Evolutionary conservation across 2,888 invertebrate genomes (phyloP), one percentile per base, ranked within the genome.

Genomic region (Xiphydria camelus): DNA sequence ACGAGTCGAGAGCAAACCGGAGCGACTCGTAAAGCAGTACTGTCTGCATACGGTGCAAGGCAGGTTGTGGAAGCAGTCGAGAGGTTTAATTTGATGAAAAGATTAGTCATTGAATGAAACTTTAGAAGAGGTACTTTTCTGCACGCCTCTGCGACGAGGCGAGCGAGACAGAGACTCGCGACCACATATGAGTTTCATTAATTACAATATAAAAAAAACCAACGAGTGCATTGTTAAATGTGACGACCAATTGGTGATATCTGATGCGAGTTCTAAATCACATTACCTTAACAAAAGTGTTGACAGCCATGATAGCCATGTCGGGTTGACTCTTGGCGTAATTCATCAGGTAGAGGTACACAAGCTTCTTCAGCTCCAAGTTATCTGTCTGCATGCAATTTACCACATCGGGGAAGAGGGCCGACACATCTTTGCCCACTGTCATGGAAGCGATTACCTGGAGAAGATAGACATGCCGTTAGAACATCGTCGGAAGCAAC

Each of bases 331-430:
- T 96, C 78, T 99, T 99, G 41, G 99, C 99, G 77, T 99, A 99
- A 77, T 99, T 99, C 99, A 99, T 99, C 64, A 99, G 79, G 75
- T 99, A 99, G 39, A 99, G 80, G 76, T 99, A 99, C 1, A 99
- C 99, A 37, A 99, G 81, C 70, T 99, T 99, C 79, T 99, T 99
- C 61, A 99, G 78, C 76, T 99, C 99, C 70, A 99, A 80, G 78
- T 99, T 99, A 75, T 99, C 99, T 0, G 99, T 99, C 79, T 99
- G 99, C 98, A 99, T 99, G 76, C 99, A 99, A 78, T 99, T 99
- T 19, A 99, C 97, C 1, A 99, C 99, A 75, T 99, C 99, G 0
- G 99, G 98, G 74, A 99, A 99, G 10, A 99, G 79, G 1, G 98
- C 96, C 0, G 92, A 92, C 1, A 99, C 99, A 84, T 99, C 99